Evolutionary conservation across 2,888 invertebrate species (phyloP).

Genomic region (Altica lythri): DNA sequence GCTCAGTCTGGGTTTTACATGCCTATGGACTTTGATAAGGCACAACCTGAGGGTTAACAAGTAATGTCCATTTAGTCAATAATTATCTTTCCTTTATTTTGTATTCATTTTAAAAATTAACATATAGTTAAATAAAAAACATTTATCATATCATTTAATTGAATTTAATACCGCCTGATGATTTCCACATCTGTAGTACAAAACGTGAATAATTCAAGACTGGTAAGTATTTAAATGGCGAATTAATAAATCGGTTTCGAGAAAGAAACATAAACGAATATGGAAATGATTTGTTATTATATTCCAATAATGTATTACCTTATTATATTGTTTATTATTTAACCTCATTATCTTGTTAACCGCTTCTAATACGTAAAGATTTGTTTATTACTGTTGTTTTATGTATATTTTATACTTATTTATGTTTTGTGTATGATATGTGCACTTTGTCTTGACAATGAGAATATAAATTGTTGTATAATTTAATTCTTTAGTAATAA

Average conservation of each 20-base stretch:
- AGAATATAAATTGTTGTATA: conserved; percentile 19
- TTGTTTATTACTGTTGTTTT: conserved; percentile 13
- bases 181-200: too few species aligned
- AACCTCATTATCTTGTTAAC: conserved; percentile 32
- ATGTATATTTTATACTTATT: conserved; percentile 13
- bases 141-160: too few species aligned
- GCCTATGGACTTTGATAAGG: too few species aligned
- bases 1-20: too few species aligned
- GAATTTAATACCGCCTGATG: too few species aligned
- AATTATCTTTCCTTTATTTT: too few species aligned
- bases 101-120: too few species aligned
- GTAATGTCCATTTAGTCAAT: too few species aligned
- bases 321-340: conserved; percentile 47
- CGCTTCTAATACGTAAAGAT: conserved; percentile 16
- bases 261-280: conserved; percentile 34
- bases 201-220: conserved; percentile 32
- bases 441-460: conserved; percentile 19
- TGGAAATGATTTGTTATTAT: conserved; percentile 41
- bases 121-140: too few species aligned
- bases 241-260: conserved; percentile 31
- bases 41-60: too few species aligned
- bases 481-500: conserved; percentile 5
- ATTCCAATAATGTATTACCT: conserved; percentile 44
- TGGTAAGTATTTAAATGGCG: conserved; percentile 30
- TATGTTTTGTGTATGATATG: conserved; percentile 20